phyloP scores from a whole-genome alignment of 23 tunicate species.

The Ciona savignyi region DNA sequence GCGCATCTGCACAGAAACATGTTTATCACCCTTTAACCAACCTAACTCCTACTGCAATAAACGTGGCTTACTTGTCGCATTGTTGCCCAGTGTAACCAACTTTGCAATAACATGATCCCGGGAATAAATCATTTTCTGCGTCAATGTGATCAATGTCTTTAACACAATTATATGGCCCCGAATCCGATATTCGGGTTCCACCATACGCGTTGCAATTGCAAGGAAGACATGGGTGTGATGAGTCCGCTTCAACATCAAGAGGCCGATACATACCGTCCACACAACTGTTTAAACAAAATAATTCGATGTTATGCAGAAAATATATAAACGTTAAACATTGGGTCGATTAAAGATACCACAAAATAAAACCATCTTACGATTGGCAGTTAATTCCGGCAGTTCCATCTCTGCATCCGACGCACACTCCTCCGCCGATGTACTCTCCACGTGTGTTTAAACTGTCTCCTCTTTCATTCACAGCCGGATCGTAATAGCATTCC shows the following conservation, averaged over 20 bases:
- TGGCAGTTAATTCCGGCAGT: conserved; percentile 88
- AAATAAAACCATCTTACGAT: conserved; percentile 34
- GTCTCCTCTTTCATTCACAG: conserved; percentile 43
- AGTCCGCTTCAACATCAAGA: conserved; percentile 18
- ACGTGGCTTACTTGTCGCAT: conserved; percentile 63
- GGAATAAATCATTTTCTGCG: conserved; percentile 27
- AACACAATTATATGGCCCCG: conserved; percentile 28
- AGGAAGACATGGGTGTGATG: conserved; percentile 34
- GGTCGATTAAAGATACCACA: too few species aligned
- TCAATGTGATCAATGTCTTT: conserved; percentile 29
- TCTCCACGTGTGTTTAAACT: conserved; percentile 59
- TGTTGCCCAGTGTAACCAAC: conserved; percentile 58
- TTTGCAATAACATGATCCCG: conserved; percentile 86
- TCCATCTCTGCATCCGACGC: conserved; percentile 62
- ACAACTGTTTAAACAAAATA: too few species aligned
- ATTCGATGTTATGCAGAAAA: too few species aligned
- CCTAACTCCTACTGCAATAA: background rate
- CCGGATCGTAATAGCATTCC: conserved; percentile 66
- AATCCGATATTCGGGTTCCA: conserved; percentile 11
- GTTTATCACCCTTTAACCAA: too few species aligned
- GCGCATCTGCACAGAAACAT: conserved; percentile 46
- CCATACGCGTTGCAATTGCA: conserved; percentile 73
- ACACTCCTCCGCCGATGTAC: conserved; percentile 80
- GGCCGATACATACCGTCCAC: conserved; percentile 82
- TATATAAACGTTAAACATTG: too few species aligned